A percentile compares a stretch with the other conserved stretches of the same genome.
Conservation (phyloP, 2,888 invertebrate genomes). For the Aethes cnicana region DNA sequence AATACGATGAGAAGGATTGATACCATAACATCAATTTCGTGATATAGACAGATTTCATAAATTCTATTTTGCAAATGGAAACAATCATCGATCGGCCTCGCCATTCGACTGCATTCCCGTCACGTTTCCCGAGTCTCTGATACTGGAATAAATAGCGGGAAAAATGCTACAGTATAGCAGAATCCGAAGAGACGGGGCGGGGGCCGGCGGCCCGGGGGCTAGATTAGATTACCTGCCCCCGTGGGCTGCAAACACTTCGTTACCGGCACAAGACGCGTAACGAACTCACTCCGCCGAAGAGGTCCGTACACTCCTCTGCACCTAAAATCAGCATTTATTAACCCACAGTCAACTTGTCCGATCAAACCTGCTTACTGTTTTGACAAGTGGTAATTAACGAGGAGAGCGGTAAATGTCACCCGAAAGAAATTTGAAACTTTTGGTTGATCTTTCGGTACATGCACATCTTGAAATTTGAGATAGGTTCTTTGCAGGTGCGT, state of each 20-base stretch:
- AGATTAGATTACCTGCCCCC: constrained; percentile 78
- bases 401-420: no score
- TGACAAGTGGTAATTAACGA: no score
- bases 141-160: constrained; percentile 71
- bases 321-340: not conserved
- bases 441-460: not conserved
- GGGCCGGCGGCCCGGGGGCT: constrained; percentile 35
- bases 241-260: constrained; percentile 76
- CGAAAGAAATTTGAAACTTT: not conserved
- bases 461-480: no score
- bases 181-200: constrained; percentile 24
- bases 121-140: constrained; percentile 58
- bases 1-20: no score
- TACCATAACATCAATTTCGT: no score
- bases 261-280: constrained; percentile 57
- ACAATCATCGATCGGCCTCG: constrained; percentile 27
- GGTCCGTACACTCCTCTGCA: constrained; percentile 30
- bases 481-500: no score
- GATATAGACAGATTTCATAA: not conserved
- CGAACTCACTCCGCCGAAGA: constrained; percentile 46
- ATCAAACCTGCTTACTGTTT: not conserved
- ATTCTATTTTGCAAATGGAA: not conserved
- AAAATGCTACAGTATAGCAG: constrained; percentile 56
- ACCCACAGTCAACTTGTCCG: not conserved
- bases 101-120: constrained; percentile 37